A percentile compares a stretch with the other conserved stretches of the same genome.
These are phyloP conservation scores for Pristionchus exspectatus DNA, from an alignment of 2,888 invertebrate species.

Conservation along the genomic window DNA sequence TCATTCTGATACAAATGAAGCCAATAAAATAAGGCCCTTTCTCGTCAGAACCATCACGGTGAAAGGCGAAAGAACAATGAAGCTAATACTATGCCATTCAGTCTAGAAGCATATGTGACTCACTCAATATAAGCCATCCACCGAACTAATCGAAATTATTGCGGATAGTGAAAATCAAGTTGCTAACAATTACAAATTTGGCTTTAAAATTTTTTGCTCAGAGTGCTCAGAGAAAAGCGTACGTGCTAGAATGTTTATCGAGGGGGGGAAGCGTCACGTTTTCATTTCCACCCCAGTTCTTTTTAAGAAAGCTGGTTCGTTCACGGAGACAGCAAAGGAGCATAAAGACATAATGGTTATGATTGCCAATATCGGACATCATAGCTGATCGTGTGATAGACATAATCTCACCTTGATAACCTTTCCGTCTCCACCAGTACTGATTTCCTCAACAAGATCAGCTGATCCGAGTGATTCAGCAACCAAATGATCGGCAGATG, in stretches of 20 bases:
- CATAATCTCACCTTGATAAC: conserved; percentile 87
- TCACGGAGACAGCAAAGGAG: no score
- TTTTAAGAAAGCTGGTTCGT: no score
- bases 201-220: no score
- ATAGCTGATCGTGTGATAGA: no score
- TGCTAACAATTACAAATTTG: not conserved
- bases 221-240: no score
- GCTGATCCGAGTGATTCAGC: conserved; percentile 93
- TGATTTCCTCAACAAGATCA: conserved; percentile 94
- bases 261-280: no score
- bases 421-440: conserved; percentile 88
- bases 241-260: no score
- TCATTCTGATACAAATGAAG: not conserved
- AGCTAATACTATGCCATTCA: not conserved
- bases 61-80: not conserved
- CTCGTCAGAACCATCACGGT: not conserved
- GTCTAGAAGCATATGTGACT: no score
- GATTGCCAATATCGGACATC: no score
- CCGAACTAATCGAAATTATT: not conserved
- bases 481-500: conserved; percentile 97
- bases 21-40: not conserved
- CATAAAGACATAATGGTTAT: no score
- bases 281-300: no score
- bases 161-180: not conserved
- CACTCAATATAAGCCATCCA: no score